Percentiles rank a stretch among this genome's conserved stretches.
These are phyloP conservation scores for Heliornis fulica DNA, from an alignment of 2,113 vertebrate species.

Conservation along the genomic window DNA sequence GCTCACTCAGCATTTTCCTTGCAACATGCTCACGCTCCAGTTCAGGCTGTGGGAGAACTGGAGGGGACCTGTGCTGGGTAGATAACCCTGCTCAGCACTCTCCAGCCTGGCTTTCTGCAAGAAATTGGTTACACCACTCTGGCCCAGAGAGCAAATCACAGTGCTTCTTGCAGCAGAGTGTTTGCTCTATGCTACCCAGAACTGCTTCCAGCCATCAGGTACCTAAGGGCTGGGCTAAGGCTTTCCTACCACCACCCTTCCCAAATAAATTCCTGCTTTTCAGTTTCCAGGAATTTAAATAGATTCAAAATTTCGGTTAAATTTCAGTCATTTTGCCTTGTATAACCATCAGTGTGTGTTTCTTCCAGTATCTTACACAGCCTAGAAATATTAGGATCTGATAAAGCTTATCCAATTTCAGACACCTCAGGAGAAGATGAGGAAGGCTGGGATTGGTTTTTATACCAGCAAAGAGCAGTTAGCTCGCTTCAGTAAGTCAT, in stretches of 20 bases:
- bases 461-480: not conserved
- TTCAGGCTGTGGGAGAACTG: not conserved
- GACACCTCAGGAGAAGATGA: not conserved
- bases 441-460: not conserved
- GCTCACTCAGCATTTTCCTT: not conserved
- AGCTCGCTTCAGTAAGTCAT: not conserved
- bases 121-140: not conserved
- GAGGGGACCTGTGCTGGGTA: not conserved
- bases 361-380: not conserved
- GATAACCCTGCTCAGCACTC: not conserved
- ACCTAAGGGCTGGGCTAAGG: not conserved
- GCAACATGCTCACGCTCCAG: too few species aligned
- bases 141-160: not conserved
- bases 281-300: not conserved
- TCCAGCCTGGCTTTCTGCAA: not conserved
- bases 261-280: too few species aligned
- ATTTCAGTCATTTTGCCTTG: not conserved
- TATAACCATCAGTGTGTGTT: not conserved
- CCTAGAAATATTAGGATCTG: not conserved
- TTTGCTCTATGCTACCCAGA: not conserved
- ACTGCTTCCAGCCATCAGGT: not conserved
- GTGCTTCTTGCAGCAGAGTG: not conserved
- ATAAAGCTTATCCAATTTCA: not conserved
- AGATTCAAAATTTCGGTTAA: not conserved
- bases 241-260: too few species aligned